A percentile compares a stretch with the other conserved stretches of the same genome.
Conservation (phyloP, 2,113 vertebrate genomes). For the Tachysurus vachellii region DNA sequence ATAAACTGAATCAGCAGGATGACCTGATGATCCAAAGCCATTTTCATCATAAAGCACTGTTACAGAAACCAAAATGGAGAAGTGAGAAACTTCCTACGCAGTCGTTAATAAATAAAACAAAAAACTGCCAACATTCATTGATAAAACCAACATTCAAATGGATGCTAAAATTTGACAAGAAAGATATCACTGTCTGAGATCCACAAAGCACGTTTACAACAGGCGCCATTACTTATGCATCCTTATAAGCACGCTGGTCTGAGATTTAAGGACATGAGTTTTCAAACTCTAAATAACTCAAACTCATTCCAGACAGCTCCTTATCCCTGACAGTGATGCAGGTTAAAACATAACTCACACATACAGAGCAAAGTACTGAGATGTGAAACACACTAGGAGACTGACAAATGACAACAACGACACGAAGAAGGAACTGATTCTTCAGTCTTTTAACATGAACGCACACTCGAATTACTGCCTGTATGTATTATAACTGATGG, state of each 20-base stretch:
- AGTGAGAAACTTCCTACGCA: slow-evolving; percentile 3
- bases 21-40: background rate
- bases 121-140: background rate
- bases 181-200: background rate
- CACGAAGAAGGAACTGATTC: background rate
- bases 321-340: background rate
- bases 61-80: background rate
- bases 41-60: background rate
- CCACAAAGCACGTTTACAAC: background rate
- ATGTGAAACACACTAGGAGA: background rate
- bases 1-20: slow-evolving; percentile 3
- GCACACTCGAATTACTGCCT: background rate
- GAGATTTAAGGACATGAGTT: background rate
- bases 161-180: background rate
- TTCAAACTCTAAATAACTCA: background rate
- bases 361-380: background rate
- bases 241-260: background rate
- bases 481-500: too few species aligned
- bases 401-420: background rate
- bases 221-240: background rate
- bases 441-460: background rate
- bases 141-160: background rate
- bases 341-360: background rate
- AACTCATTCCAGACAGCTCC: background rate
- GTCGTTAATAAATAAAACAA: background rate